Evolutionary conservation across 2,888 invertebrate species (phyloP).

Genomic region (Troglohyphantes excavatus): DNA sequence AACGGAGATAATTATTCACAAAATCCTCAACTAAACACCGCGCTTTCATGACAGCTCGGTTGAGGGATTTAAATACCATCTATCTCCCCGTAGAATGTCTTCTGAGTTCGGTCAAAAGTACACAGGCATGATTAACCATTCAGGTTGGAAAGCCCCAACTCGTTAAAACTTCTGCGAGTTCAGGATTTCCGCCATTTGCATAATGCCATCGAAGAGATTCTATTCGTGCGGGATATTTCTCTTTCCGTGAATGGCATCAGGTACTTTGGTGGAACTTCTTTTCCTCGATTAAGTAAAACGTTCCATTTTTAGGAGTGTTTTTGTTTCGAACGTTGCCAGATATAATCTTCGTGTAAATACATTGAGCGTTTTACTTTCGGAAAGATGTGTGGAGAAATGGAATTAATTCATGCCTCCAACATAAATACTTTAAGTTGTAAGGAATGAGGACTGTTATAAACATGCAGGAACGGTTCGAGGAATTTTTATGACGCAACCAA

Average conservation of each 20-base stretch:
- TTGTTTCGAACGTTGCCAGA: too few species aligned
- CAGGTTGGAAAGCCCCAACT: conserved; percentile 8
- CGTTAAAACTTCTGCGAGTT: conserved; percentile 45
- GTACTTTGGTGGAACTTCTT: neutral
- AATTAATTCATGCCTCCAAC: too few species aligned
- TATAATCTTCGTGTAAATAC: too few species aligned
- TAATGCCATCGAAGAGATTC: conserved; percentile 31
- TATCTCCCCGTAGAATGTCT: neutral
- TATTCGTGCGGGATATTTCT: neutral
- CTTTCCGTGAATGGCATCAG: neutral
- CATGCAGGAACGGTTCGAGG: too few species aligned
- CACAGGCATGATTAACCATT: conserved; percentile 47
- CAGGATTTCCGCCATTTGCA: conserved; percentile 70
- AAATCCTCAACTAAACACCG: conserved; percentile 20
- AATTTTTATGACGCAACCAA: too few species aligned
- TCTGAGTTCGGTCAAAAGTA: neutral
- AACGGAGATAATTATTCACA: neutral
- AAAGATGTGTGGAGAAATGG: too few species aligned
- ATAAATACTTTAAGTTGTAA: too few species aligned
- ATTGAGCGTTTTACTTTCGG: too few species aligned
- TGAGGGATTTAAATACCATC: conserved; percentile 16
- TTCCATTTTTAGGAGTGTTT: neutral
- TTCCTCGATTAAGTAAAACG: neutral
- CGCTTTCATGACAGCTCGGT: conserved; percentile 8
- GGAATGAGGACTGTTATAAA: too few species aligned